Conservation (phyloP, 2,113 vertebrate species). For the Planiliza haematocheilus region DNA sequence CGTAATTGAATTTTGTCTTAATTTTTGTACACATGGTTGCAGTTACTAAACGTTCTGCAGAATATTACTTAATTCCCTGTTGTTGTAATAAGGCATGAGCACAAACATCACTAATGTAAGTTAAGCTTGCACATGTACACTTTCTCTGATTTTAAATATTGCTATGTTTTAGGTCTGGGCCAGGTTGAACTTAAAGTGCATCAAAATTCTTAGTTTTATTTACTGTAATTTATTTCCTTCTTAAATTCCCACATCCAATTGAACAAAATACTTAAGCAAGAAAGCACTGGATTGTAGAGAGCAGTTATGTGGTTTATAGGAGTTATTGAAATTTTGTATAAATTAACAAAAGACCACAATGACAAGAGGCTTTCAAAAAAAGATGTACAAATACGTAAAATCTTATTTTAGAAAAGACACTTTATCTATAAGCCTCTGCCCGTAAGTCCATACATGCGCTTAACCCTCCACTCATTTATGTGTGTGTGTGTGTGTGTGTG, state of each 20-base stretch:
- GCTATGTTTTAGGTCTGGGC: neutral
- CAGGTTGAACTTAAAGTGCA: neutral
- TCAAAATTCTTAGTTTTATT: neutral
- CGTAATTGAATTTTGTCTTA: neutral
- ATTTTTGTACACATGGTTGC: neutral
- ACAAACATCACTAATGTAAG: too few relatives aligned
- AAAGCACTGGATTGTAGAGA: conserved; percentile 1
- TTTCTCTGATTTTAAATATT: neutral
- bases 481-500: conserved; percentile 19
- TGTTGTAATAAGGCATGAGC: too few relatives aligned
- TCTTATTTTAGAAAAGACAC: conserved; percentile 24
- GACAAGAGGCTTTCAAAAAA: conserved; percentile 35
- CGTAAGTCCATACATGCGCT: conserved; percentile 31
- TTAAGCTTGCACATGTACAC: too few relatives aligned
- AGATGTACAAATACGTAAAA: conserved; percentile 30
- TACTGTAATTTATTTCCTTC: conserved; percentile 11
- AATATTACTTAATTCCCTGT: neutral
- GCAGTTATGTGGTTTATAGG: conserved; percentile 23
- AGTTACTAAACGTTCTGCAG: neutral
- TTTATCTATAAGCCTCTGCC: conserved; percentile 6
- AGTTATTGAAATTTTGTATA: conserved; percentile 10
- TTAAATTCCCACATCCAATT: neutral
- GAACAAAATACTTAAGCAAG: conserved; percentile 8
- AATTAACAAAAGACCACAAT: conserved; percentile 47
- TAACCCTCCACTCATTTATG: conserved; percentile 42